Percentiles rank a stretch among this genome's conserved stretches.
phyloP scores from a whole-genome alignment of 2,888 invertebrate species.

The Temnothorax rugatulus region DNA sequence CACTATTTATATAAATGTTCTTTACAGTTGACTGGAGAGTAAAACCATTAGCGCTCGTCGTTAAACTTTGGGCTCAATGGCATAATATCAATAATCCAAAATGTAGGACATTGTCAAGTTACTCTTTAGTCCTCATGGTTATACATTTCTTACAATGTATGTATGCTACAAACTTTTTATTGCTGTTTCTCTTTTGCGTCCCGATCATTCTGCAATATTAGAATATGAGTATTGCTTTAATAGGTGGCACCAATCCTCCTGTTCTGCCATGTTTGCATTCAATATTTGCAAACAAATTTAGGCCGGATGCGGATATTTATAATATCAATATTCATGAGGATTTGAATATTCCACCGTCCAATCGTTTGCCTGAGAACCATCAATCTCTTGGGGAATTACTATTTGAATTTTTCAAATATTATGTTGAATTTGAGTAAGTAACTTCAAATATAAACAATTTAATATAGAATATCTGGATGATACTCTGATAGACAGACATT shows the following conservation, averaged over 20 bases:
- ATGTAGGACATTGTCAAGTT: conserved; percentile 97
- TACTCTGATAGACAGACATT: conserved; percentile 26
- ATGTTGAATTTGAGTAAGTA: conserved; percentile 93
- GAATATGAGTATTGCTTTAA: conserved; percentile 19
- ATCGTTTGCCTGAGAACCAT: conserved; percentile 89
- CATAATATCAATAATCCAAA: conserved; percentile 99
- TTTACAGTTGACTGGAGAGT: conserved; percentile 97
- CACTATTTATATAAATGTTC: not conserved
- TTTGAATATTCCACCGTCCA: conserved; percentile 84
- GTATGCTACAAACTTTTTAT: conserved; percentile 80
- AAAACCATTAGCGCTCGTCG: conserved; percentile 95
- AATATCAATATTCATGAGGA: conserved; percentile 90
- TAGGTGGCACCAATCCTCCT: conserved; percentile 91
- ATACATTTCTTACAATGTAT: conserved; percentile 98
- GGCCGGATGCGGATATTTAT: conserved; percentile 88
- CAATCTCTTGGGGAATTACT: conserved; percentile 94
- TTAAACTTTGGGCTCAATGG: conserved; percentile 98
- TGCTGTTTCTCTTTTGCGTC: not conserved
- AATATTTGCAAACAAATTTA: conserved; percentile 90
- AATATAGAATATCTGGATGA: not conserved
- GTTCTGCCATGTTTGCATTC: conserved; percentile 94
- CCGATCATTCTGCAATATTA: not conserved
- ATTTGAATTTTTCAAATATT: conserved; percentile 95
- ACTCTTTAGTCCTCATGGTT: conserved; percentile 98
- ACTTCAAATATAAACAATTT: not conserved